phyloP scores from a whole-genome alignment of 2,888 invertebrate genomes.

The Cryptocephalus moraei region DNA sequence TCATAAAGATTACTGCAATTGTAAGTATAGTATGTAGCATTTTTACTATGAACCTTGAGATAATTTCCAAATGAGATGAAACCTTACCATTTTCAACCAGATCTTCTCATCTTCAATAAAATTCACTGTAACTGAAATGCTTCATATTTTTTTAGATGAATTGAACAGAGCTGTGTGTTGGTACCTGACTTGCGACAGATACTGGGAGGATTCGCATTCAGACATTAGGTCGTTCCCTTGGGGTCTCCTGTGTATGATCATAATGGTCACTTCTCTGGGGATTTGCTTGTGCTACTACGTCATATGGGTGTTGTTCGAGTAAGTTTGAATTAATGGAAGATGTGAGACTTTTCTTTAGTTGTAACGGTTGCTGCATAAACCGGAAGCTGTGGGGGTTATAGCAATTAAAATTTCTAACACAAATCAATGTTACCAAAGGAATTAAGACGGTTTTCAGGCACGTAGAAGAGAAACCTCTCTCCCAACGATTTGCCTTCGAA shows the following conservation, averaged over 20 bases:
- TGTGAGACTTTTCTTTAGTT: background rate
- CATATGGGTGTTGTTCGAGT: conserved; percentile 89
- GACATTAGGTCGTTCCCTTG: conserved; percentile 71
- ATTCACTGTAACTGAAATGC: background rate
- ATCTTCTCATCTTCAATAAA: no score
- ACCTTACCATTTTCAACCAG: no score
- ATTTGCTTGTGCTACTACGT: conserved; percentile 87
- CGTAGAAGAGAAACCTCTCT: no score
- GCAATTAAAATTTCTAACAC: no score
- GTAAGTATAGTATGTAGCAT: no score
- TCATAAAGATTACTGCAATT: no score
- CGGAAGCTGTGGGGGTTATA: no score
- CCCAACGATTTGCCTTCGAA: no score
- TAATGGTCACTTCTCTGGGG: conserved; percentile 70
- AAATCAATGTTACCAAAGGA: no score
- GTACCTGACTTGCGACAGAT: conserved; percentile 85
- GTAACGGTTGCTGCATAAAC: background rate
- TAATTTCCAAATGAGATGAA: no score
- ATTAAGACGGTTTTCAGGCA: no score
- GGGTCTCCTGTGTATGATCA: conserved; percentile 66
- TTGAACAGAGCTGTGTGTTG: conserved; percentile 84
- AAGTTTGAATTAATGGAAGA: conserved; percentile 37
- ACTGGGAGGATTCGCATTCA: conserved; percentile 76
- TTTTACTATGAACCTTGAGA: no score
- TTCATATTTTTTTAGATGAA: conserved; percentile 51